Evolutionary conservation across 2,888 invertebrate species (phyloP), one percentile per base, ranked within the genome.

Genomic region (Helleia helle): DNA sequence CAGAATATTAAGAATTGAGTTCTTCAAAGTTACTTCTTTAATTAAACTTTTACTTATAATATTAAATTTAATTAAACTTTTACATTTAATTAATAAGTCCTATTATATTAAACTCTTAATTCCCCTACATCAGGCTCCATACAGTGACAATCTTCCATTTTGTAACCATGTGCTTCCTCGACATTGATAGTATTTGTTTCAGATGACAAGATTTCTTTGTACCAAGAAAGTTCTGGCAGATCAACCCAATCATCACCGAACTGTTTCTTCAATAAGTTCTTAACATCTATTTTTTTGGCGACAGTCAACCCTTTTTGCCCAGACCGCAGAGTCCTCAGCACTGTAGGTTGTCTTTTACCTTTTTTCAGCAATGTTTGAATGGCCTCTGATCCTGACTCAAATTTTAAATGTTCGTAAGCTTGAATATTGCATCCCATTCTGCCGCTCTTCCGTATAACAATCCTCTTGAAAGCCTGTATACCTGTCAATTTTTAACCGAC

Each of bases 201-300:
- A 34, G 34, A 15, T 44, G 34, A 14, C 24, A 40, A 40, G 11
- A 42, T 38, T 6, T 38, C 39, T 28, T 24, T 17, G 27, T 44
- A 44, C 44, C 47, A 44, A 41, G 36, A 34, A 22, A 44, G 38
- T 28, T 46, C 43, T 38, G 44, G 42, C 27, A 38, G 27, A 28
- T 44, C 37, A 36, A 9, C 37, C 47, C 44, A 42, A 15, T 38
- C 44, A 30, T 38, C 22, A 38, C 38, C 41, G 41, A 45, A 42
- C 36, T 42, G 42, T 39, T 42, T 37, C 12, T 45, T 36, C 25
- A 42, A 39, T 40, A 45, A 39, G 38, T 42, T 38, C 9, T 36
- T 28, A 36, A 45, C 24, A 24, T 41, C 41, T 41, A 44, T 45
- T 24, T 39, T 42, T 42, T 45, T 45, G 34, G 24, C 7, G 24